phyloP scores from a whole-genome alignment of 2,888 invertebrate species.

The Chydorus sphaericus region DNA sequence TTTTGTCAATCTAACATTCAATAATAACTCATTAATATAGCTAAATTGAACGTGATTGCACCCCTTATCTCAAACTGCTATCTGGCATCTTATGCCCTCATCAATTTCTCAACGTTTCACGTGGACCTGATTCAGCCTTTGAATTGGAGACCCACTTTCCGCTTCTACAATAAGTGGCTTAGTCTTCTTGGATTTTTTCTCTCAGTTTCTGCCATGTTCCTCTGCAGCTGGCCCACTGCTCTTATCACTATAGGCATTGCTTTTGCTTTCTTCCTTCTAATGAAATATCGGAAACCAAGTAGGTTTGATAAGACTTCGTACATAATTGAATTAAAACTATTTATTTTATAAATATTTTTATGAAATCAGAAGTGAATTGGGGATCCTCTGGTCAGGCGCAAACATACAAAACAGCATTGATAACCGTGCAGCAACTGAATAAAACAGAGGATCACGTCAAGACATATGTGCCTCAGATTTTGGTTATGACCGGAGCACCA shows the following conservation, averaged over 20 bases:
- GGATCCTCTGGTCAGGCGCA: conserved; percentile 94
- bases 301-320: conserved; percentile 16
- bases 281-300: conserved; percentile 41
- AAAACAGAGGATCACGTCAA: conserved; percentile 90
- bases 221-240: conserved; percentile 38
- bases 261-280: conserved; percentile 34
- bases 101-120: conserved; percentile 34
- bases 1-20: not conserved
- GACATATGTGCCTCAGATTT: conserved; percentile 85
- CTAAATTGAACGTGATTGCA: conserved; percentile 32
- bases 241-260: conserved; percentile 33
- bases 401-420: conserved; percentile 80
- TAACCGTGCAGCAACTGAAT: conserved; percentile 52
- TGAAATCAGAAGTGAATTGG: conserved; percentile 83
- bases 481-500: conserved; percentile 74
- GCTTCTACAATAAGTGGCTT: conserved; percentile 35
- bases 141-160: conserved; percentile 24
- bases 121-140: conserved; percentile 30
- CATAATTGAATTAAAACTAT: not conserved
- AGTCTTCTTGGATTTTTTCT: conserved; percentile 32
- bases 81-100: conserved; percentile 31
- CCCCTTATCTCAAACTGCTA: conserved; percentile 35
- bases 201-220: conserved; percentile 35
- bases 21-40: conserved; percentile 20
- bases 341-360: too few relatives aligned